Evolutionary conservation across 2,113 vertebrate genomes (phyloP).

Genomic region (Heterotis niloticus): DNA sequence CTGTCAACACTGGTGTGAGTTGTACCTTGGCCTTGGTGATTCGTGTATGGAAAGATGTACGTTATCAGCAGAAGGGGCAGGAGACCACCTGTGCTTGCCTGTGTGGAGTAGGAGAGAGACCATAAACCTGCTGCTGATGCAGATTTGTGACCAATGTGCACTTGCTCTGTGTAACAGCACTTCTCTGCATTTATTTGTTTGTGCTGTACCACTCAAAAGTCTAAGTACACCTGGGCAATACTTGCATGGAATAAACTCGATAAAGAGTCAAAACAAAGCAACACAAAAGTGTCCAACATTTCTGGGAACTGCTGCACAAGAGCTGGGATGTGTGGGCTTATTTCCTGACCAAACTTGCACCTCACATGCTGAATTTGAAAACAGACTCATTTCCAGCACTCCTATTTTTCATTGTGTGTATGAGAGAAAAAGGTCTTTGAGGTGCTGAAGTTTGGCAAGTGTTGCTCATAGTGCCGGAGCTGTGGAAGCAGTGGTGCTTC

Average conservation of each 20-base stretch:
- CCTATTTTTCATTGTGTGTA: too few species aligned
- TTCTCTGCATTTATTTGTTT: neutral
- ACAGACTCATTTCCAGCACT: too few species aligned
- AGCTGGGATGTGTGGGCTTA: too few species aligned
- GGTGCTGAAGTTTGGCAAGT: slow-evolving; percentile 2
- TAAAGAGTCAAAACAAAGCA: neutral
- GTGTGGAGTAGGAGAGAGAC: neutral
- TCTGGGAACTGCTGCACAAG: too few species aligned
- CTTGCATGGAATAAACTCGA: neutral
- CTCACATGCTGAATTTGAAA: too few species aligned
- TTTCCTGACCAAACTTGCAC: too few species aligned
- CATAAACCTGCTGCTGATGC: too few species aligned
- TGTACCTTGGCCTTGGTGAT: slow-evolving; percentile 21
- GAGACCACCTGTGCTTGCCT: slow-evolving; percentile 5
- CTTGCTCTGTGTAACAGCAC: neutral
- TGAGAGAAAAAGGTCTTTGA: neutral
- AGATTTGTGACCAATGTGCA: neutral
- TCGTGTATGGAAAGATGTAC: neutral
- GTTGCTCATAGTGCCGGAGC: neutral
- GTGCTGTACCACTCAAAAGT: neutral
- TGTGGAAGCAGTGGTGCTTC: neutral
- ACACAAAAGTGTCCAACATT: too few species aligned
- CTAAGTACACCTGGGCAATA: neutral
- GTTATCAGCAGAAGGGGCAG: neutral
- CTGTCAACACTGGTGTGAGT: slow-evolving; percentile 34